phyloP scores from a whole-genome alignment of 2,888 invertebrate genomes.

The Calameuta filiformis region DNA sequence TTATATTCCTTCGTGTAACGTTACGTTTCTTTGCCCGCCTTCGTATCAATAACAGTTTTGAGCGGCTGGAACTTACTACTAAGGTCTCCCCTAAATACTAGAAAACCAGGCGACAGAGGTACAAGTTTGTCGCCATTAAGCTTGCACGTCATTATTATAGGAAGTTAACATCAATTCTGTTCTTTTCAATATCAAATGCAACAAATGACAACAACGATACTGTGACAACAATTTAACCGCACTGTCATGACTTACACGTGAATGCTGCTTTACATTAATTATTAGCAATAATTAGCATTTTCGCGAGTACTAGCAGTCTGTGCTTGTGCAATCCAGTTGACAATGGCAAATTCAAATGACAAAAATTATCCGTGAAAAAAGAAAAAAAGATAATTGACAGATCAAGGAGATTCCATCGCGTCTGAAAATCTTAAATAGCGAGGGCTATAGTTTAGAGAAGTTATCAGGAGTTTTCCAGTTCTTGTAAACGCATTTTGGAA shows the following conservation, averaged over 20 bases:
- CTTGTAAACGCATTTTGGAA: background rate
- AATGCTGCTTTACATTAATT: background rate
- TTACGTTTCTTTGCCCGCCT: conserved; percentile 16
- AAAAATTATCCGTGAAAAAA: background rate
- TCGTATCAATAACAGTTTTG: conserved; percentile 19
- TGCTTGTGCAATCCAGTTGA: background rate
- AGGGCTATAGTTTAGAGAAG: too few relatives aligned
- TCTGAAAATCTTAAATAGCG: background rate
- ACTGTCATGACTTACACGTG: background rate
- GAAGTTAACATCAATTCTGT: background rate
- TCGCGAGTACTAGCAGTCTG: background rate
- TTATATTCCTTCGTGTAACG: background rate
- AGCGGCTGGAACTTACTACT: conserved; percentile 34
- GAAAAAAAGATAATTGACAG: background rate
- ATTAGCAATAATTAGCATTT: background rate
- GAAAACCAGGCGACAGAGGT: background rate
- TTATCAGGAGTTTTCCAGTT: background rate
- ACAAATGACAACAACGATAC: background rate
- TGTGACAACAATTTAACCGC: background rate
- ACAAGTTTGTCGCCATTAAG: background rate
- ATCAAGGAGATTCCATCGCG: background rate
- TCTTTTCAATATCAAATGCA: background rate
- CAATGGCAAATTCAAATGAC: background rate
- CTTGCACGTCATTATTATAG: background rate
- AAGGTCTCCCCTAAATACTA: conserved; percentile 37